phyloP scores from a whole-genome alignment of 2,797 vertebrate genomes.

The Manis javanica region DNA sequence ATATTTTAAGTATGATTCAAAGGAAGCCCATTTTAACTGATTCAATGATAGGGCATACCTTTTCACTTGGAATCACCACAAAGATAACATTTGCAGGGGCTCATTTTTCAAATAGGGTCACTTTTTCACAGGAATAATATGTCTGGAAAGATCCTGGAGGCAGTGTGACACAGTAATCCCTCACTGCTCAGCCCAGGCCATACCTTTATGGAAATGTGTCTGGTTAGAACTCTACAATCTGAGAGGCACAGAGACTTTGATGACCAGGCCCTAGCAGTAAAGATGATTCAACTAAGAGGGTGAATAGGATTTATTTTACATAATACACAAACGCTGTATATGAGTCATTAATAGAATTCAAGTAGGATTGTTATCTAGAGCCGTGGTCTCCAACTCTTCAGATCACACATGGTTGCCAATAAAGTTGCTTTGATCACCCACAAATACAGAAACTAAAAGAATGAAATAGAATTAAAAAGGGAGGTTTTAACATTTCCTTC shows the following conservation, averaged over 20 bases:
- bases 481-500: background rate
- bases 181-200: background rate
- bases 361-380: background rate
- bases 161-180: background rate
- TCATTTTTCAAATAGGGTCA: conserved; percentile 49
- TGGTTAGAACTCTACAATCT: background rate
- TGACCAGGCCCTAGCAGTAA: background rate
- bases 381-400: background rate
- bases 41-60: background rate
- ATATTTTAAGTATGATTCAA: conserved; percentile 46
- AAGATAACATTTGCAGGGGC: conserved; percentile 40
- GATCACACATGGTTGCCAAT: background rate
- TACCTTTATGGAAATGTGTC: background rate
- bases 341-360: background rate
- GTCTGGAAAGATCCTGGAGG: conserved; percentile 26
- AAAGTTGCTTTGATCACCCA: background rate
- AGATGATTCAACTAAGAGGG: background rate
- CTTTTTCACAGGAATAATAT: background rate
- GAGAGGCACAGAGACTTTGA: background rate
- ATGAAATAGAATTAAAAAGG: background rate
- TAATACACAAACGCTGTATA: background rate
- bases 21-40: conserved; percentile 25
- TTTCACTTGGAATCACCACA: conserved; percentile 39
- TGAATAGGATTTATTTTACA: background rate
- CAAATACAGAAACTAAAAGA: background rate